Evolutionary conservation across 2,888 invertebrate genomes (phyloP).

Genomic region (Carpatolechia fugitivella): DNA sequence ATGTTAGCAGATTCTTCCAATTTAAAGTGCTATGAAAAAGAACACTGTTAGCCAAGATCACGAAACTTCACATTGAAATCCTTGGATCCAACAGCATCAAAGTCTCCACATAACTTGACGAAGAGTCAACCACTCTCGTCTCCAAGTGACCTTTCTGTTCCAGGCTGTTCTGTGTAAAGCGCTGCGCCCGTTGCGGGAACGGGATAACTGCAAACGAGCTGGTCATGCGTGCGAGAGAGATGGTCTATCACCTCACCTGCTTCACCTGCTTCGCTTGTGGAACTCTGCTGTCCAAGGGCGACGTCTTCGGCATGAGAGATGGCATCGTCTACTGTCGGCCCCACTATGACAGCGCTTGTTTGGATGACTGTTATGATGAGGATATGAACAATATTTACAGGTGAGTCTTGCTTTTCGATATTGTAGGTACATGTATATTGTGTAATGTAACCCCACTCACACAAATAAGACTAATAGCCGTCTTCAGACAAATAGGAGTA

Average conservation of each 20-base stretch:
- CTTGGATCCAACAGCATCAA: too few species aligned
- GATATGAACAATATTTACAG: constrained; percentile 73
- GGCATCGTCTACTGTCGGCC: constrained; percentile 87
- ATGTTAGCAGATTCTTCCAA: too few species aligned
- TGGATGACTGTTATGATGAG: constrained; percentile 82
- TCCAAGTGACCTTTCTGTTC: constrained; percentile 47
- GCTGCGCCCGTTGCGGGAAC: constrained; percentile 91
- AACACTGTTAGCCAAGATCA: too few species aligned
- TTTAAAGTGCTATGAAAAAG: too few species aligned
- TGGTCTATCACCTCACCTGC: constrained; percentile 93
- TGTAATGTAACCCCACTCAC: too few species aligned
- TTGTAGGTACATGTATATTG: too few species aligned
- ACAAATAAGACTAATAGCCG: too few species aligned
- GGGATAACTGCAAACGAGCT: constrained; percentile 92
- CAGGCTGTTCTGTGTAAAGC: constrained; percentile 92
- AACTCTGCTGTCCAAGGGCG: constrained; percentile 89
- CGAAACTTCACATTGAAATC: too few species aligned
- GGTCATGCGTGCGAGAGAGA: constrained; percentile 93
- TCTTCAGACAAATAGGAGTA: too few species aligned
- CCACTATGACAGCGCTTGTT: constrained; percentile 77
- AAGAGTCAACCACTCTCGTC: neutral
- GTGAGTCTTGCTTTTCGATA: constrained; percentile 35
- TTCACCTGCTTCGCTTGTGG: constrained; percentile 94
- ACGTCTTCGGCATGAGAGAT: constrained; percentile 93
- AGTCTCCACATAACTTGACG: neutral